Percentiles rank a stretch among this genome's conserved stretches.
Conservation (phyloP, 1,140 invertebrate species). For the Armadillidium nasatum region DNA sequence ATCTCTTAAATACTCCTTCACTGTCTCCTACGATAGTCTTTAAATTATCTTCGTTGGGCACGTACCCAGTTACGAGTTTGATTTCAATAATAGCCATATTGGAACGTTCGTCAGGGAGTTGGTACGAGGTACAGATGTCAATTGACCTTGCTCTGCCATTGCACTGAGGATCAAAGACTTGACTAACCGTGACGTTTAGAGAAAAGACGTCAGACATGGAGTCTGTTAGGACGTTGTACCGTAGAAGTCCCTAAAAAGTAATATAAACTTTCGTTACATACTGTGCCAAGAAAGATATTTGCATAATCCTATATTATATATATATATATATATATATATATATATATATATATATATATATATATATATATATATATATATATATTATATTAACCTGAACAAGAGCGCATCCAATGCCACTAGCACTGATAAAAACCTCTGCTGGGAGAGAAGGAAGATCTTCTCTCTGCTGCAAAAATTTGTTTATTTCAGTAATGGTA, state of each 20-base stretch:
- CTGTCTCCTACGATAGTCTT: slow-evolving; percentile 38
- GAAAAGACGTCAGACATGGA: too few relatives aligned
- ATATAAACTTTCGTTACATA: too few relatives aligned
- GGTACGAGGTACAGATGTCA: slow-evolving; percentile 37
- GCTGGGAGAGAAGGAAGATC: slow-evolving; percentile 5
- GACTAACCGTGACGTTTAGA: too few relatives aligned
- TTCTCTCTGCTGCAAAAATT: background rate
- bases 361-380: too few relatives aligned
- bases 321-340: too few relatives aligned
- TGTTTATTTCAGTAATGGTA: slow-evolving; percentile 5
- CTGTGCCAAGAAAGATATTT: too few relatives aligned
- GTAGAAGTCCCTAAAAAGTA: too few relatives aligned
- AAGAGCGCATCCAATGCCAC: slow-evolving; percentile 3
- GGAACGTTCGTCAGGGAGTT: slow-evolving; percentile 31
- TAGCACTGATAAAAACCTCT: background rate
- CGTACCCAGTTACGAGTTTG: slow-evolving; percentile 42
- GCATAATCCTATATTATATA: too few relatives aligned
- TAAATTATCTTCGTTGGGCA: slow-evolving; percentile 33
- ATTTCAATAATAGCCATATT: slow-evolving; percentile 46
- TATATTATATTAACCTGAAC: background rate
- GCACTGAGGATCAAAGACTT: too few relatives aligned
- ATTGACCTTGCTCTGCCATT: slow-evolving; percentile 24
- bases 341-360: too few relatives aligned
- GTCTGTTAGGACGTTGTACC: too few relatives aligned
- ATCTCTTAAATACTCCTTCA: slow-evolving; percentile 48